phyloP scores from a whole-genome alignment of 2,888 invertebrate genomes.

The Pristionchus arcanus region DNA sequence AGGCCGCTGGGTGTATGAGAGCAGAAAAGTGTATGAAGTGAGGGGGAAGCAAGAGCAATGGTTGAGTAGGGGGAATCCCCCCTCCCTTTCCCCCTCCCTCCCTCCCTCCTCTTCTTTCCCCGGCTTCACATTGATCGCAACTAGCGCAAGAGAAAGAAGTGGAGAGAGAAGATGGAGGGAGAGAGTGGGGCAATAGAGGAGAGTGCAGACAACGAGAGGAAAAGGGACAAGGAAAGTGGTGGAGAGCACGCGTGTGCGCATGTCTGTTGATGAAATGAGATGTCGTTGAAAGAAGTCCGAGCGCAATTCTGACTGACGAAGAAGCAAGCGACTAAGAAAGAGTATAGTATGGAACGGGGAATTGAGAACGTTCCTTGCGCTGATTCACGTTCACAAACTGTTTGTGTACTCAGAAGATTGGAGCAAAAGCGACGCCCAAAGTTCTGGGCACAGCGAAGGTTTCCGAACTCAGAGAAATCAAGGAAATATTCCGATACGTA shows the following conservation, averaged over 20 bases:
- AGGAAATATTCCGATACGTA: too few species aligned
- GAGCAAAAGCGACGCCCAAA: neutral
- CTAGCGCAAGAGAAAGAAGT: conserved; percentile 6
- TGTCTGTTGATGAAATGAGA: conserved; percentile 24
- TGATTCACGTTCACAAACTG: neutral
- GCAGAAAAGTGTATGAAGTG: neutral
- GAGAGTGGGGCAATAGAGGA: conserved; percentile 15
- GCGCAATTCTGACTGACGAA: neutral
- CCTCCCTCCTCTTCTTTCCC: neutral
- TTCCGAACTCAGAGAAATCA: too few species aligned
- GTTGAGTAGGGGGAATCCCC: conserved; percentile 24
- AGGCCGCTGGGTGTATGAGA: neutral
- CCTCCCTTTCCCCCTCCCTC: neutral
- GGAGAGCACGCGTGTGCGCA: neutral
- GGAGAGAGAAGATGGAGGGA: neutral
- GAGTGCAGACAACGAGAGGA: neutral
- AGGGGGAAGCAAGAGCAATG: neutral
- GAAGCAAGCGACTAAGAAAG: neutral
- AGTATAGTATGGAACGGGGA: neutral
- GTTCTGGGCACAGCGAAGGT: neutral
- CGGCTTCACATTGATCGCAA: conserved; percentile 47
- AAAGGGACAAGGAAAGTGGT: neutral
- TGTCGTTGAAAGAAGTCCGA: conserved; percentile 32
- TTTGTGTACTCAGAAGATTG: neutral
- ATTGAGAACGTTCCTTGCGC: neutral